Conservation (phyloP, 1,140 invertebrate genomes). For the Cotesia typhae region DNA sequence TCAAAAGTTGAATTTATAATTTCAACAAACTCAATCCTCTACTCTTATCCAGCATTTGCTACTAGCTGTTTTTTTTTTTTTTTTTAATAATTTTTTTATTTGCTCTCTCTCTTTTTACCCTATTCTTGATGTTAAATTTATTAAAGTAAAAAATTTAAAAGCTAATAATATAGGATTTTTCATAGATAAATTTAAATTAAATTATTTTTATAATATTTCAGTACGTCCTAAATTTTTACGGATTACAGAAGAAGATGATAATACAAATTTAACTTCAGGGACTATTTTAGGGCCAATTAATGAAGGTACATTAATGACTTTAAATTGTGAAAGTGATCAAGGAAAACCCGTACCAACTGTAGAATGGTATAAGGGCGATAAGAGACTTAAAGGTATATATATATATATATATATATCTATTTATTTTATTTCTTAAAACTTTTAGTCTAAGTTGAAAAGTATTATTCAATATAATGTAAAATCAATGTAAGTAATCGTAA, state of each 20-base stretch:
- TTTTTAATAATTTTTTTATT: too few species aligned
- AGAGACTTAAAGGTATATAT: slow-evolving; percentile 72
- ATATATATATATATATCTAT: slow-evolving; percentile 1
- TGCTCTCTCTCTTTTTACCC: too few species aligned
- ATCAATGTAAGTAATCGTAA: not conserved
- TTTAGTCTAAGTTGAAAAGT: not conserved
- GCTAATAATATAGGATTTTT: not conserved
- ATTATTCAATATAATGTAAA: not conserved
- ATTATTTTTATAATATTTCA: slow-evolving; percentile 65
- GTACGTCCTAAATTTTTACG: slow-evolving; percentile 76
- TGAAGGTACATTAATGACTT: slow-evolving; percentile 73
- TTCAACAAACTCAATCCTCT: slow-evolving; percentile 10
- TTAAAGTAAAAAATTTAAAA: not conserved
- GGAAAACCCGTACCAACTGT: slow-evolving; percentile 81
- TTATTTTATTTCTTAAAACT: too few species aligned
- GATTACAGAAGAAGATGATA: slow-evolving; percentile 65
- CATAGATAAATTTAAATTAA: not conserved
- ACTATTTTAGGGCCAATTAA: slow-evolving; percentile 74
- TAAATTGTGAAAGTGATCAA: slow-evolving; percentile 76
- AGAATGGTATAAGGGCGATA: slow-evolving; percentile 78
- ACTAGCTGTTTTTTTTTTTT: not conserved
- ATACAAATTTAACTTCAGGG: slow-evolving; percentile 67
- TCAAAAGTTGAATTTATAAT: slow-evolving; percentile 37
- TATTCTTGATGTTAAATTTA: not conserved
- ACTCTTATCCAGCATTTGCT: not conserved